Conservation (phyloP, 2,797 vertebrate species). For the Ctenopoma multispine region DNA sequence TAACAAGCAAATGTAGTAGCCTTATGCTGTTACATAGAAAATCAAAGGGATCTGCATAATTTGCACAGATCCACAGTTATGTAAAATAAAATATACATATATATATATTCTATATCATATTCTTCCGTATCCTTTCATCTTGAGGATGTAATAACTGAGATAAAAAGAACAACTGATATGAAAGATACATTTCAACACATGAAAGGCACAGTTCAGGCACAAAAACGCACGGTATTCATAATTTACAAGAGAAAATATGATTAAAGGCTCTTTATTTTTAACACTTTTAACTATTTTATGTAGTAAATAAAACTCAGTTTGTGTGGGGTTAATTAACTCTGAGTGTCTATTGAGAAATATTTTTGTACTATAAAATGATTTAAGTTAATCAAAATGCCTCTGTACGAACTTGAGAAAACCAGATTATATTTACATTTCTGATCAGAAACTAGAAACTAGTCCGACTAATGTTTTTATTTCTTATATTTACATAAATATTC, state of each 20-base stretch:
- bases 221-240: conserved; percentile 28
- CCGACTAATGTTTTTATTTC: background rate
- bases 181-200: conserved; percentile 51
- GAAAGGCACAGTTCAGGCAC: conserved; percentile 44
- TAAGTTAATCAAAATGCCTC: conserved; percentile 4
- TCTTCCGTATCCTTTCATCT: conserved; percentile 51
- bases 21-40: conserved; percentile 21
- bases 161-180: conserved; percentile 50
- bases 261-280: conserved; percentile 24
- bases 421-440: background rate
- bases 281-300: background rate
- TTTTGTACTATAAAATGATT: background rate
- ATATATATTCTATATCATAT: conserved; percentile 12
- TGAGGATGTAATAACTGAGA: conserved; percentile 44
- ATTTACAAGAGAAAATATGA: conserved; percentile 50
- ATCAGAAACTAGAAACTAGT: too few species aligned
- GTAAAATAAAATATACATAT: conserved; percentile 32
- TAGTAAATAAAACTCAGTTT: background rate
- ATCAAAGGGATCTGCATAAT: conserved; percentile 32
- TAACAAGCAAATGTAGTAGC: conserved; percentile 26
- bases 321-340: background rate
- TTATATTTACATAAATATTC: conserved; percentile 1
- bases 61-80: conserved; percentile 24
- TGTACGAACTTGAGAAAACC: background rate
- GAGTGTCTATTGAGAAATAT: background rate